phyloP scores from a whole-genome alignment of 2,888 invertebrate genomes.

The Amiota mariae region DNA sequence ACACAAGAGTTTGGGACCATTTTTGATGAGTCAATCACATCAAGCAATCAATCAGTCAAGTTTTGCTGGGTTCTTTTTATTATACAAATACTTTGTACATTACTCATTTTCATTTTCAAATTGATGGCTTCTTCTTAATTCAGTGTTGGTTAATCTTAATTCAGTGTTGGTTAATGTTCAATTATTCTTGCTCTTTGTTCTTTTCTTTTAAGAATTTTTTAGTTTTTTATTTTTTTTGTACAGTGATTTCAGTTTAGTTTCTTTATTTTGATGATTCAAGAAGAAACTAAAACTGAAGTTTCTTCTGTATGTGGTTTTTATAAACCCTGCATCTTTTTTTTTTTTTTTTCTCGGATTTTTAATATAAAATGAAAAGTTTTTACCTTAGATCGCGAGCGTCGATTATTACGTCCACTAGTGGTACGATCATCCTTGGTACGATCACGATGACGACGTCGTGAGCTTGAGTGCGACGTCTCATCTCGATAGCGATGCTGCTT shows the following conservation, averaged over 20 bases:
- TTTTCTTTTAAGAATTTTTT: conserved; percentile 47
- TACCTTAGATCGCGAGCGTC: conserved; percentile 73
- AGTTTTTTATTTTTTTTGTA: conserved; percentile 37
- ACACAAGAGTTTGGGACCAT: not conserved
- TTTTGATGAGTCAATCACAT: no score
- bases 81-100: no score
- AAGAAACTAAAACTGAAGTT: conserved; percentile 12
- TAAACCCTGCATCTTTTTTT: conserved; percentile 14
- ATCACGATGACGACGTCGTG: conserved; percentile 72
- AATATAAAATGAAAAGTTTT: conserved; percentile 70
- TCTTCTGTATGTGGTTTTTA: not conserved
- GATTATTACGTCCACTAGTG: conserved; percentile 67
- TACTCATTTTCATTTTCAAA: no score
- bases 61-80: no score
- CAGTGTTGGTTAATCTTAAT: not conserved
- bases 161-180: conserved; percentile 30
- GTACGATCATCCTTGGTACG: conserved; percentile 72
- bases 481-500: conserved; percentile 77
- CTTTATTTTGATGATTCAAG: not conserved
- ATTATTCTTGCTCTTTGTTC: conserved; percentile 42
- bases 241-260: conserved; percentile 26
- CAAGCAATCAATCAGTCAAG: no score
- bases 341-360: conserved; percentile 44
- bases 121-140: no score
- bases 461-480: conserved; percentile 72